Base-by-base conservation (phyloP, 1,140 invertebrate species). In the Eueides isabella region DNA sequence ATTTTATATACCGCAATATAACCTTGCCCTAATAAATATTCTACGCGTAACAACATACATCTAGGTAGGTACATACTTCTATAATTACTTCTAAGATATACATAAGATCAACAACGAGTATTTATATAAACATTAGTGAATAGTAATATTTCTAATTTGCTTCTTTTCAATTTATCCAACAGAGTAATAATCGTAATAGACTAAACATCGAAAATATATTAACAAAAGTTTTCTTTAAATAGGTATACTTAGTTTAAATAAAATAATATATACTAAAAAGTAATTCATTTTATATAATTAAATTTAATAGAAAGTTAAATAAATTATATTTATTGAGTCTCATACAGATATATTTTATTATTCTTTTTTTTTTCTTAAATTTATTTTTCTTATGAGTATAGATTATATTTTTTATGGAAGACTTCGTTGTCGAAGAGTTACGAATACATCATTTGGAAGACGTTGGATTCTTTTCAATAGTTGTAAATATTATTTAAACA, bases 341-440 rank as follows among this genome's bases (percentile, higher is more conserved):
- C 19, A 19, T 48, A 55, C 12, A 26, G 48, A 23, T 26, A 55
- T 55, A 55, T 55, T 11, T 55, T 9, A 48, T 55, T 9, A 48
- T 55, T 55, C 11, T 23, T 26, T 55, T 55, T 14, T 31, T 35
- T 64, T 64, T 68, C 61, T 68, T 74, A 68, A 63, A 63, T 64
- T 63, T 65, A 64, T 55, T 64, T 69, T 26, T 33, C 14, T 29
- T 33, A 74, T 65, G 64, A 28, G 5, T 71, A 61, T 63, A 75
- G 23, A 66, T 61, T 61, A 69, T 48, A 69, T 65, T 72, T 72
- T 55, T 31, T 23, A 80, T 89, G 90, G 87, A 92, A 92, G 90
- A 92, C 87, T 92, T 92, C 90, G 90, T 92, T 92, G 90, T 89
- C 81, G 85, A 84, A 87, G 80, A 82, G 31, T 75, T 78, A 75